A percentile compares a stretch with the other conserved stretches of the same genome.
Conservation (phyloP, 2,113 vertebrate species). For the Ondatra zibethicus region DNA sequence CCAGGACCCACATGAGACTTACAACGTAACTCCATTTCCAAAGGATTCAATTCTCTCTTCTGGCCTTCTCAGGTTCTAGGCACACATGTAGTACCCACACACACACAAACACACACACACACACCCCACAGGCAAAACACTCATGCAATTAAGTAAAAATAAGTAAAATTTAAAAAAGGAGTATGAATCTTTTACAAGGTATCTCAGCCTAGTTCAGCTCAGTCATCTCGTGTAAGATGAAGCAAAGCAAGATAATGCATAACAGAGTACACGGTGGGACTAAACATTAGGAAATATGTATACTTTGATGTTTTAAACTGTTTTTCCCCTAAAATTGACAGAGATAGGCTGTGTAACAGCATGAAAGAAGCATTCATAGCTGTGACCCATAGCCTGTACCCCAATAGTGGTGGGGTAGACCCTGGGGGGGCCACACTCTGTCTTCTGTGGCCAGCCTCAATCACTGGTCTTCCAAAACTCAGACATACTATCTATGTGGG, state of each 20-base stretch:
- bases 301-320: neutral
- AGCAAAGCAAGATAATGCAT: neutral
- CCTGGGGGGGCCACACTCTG: neutral
- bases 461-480: neutral
- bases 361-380: neutral
- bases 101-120: neutral
- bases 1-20: neutral
- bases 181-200: neutral
- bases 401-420: neutral
- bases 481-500: accelerated
- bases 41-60: neutral
- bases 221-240: neutral
- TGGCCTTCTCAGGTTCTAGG: neutral
- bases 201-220: neutral
- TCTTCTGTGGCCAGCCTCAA: neutral
- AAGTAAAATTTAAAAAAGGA: neutral
- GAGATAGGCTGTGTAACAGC: neutral
- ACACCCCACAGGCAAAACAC: neutral
- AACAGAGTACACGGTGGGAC: neutral
- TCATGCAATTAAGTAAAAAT: neutral
- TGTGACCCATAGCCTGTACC: neutral
- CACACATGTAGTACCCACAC: neutral
- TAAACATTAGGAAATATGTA: neutral
- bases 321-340: neutral
- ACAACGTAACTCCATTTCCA: neutral